These are phyloP conservation scores for Columba guinea DNA, from an alignment of 2,797 vertebrate species.

Conservation along the genomic window DNA sequence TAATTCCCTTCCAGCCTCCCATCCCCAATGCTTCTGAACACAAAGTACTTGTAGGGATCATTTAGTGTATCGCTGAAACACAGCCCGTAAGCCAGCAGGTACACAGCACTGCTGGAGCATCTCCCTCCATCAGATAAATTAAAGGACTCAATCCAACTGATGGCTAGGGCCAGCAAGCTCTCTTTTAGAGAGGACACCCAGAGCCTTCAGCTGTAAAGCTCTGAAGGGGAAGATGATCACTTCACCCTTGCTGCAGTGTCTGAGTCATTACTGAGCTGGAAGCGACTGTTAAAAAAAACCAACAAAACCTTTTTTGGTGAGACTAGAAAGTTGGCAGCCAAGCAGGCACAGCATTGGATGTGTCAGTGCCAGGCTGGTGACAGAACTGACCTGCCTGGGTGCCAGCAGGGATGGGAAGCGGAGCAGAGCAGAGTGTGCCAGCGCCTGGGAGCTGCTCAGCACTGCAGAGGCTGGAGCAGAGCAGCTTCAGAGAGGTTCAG, in stretches of 20 bases:
- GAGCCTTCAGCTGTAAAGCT: constrained; percentile 3
- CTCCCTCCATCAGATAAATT: not conserved
- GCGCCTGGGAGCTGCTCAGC: not conserved
- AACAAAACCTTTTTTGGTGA: constrained; percentile 1
- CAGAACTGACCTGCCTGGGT: constrained; percentile 43
- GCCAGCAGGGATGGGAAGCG: constrained; percentile 3
- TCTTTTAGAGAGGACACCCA: not conserved
- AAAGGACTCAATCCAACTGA: not conserved
- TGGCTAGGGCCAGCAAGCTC: not conserved
- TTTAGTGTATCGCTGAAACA: not conserved
- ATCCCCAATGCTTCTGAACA: not conserved
- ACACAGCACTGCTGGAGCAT: not conserved
- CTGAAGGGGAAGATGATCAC: constrained; percentile 22
- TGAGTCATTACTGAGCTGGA: constrained; percentile 65
- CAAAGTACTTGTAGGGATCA: not conserved
- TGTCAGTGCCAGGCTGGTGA: constrained; percentile 44
- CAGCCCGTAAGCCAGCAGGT: not conserved
- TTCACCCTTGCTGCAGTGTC: constrained; percentile 61
- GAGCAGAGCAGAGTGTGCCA: not conserved
- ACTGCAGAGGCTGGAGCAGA: not conserved
- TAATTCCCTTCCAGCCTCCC: not conserved
- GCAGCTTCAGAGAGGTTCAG: not conserved
- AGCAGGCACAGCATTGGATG: not conserved
- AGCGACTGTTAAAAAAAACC: not conserved
- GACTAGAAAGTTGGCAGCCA: constrained; percentile 52